Conservation (phyloP, 2,113 vertebrate species). For the Bagarius yarrelli region DNA sequence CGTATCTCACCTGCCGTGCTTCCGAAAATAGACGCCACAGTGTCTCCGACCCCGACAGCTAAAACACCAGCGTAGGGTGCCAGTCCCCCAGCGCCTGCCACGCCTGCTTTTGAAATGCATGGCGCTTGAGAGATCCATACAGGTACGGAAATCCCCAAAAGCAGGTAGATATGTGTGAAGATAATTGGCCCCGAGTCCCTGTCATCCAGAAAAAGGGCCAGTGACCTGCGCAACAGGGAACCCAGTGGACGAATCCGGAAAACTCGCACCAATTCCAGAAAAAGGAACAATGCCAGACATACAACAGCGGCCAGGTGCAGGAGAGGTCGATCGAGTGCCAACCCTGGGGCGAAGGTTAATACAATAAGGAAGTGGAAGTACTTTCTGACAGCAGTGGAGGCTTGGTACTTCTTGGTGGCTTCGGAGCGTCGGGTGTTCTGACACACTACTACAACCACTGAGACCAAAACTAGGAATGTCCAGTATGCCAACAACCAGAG, state of each 20-base stretch:
- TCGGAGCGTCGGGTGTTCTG: constrained; percentile 83
- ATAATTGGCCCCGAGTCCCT: constrained; percentile 95
- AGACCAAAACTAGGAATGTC: constrained; percentile 78
- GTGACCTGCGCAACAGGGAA: constrained; percentile 79
- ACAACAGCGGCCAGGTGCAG: constrained; percentile 84
- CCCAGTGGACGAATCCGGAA: constrained; percentile 91
- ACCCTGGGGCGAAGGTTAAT: constrained; percentile 87
- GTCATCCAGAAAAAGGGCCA: constrained; percentile 91
- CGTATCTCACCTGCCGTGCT: constrained; percentile 89
- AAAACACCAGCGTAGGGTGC: constrained; percentile 91
- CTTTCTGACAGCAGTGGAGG: constrained; percentile 84
- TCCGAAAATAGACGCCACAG: constrained; percentile 87
- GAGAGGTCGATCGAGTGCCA: constrained; percentile 85
- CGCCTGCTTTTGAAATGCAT: constrained; percentile 79
- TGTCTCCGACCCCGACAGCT: constrained; percentile 92
- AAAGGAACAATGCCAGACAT: constrained; percentile 82
- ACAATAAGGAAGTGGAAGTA: constrained; percentile 94
- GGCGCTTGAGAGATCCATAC: constrained; percentile 89
- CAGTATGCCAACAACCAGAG: constrained; percentile 85
- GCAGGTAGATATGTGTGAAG: constrained; percentile 92
- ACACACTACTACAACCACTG: constrained; percentile 82
- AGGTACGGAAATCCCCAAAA: constrained; percentile 91
- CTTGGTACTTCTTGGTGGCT: constrained; percentile 87
- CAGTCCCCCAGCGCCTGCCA: constrained; percentile 79
- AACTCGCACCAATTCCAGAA: constrained; percentile 88